These are phyloP conservation scores for Cavia porcellus DNA, from an alignment of 2,113 vertebrate genomes.

Conservation along the genomic window DNA sequence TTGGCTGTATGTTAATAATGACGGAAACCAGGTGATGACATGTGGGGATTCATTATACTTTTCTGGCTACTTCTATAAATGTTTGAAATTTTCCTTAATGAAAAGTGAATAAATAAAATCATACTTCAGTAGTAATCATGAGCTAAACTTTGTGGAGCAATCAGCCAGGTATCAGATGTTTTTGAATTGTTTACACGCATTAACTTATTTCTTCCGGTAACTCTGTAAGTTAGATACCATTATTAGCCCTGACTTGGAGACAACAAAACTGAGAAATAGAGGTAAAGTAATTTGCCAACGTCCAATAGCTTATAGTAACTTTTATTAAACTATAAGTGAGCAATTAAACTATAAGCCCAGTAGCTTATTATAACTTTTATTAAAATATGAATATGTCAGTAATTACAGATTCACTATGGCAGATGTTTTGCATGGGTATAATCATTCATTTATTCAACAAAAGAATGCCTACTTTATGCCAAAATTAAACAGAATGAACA, in stretches of 20 bases:
- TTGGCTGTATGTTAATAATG: slow-evolving; percentile 9
- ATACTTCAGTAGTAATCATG: not conserved
- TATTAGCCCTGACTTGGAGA: slow-evolving; percentile 39
- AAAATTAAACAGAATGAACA: not conserved
- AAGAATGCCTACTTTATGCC: not conserved
- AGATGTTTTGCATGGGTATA: not conserved
- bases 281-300: slow-evolving; percentile 16
- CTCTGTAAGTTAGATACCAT: not conserved
- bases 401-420: not conserved
- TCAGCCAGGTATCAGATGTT: not conserved
- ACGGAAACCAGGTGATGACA: slow-evolving; percentile 12
- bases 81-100: slow-evolving; percentile 50
- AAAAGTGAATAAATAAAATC: not conserved
- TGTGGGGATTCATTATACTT: not conserved
- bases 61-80: slow-evolving; percentile 1
- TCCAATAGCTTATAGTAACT: not conserved
- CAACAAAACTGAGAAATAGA: not conserved
- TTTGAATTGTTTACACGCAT: not conserved
- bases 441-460: not conserved
- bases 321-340: too few species aligned
- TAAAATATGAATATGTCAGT: not conserved
- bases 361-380: not conserved
- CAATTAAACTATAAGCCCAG: not conserved
- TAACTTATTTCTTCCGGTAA: slow-evolving; percentile 15
- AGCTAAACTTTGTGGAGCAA: slow-evolving; percentile 16